Evolutionary conservation across 64 coral and sea anemone species (phyloP).

Genomic region (Stichodactyla mertensii): DNA sequence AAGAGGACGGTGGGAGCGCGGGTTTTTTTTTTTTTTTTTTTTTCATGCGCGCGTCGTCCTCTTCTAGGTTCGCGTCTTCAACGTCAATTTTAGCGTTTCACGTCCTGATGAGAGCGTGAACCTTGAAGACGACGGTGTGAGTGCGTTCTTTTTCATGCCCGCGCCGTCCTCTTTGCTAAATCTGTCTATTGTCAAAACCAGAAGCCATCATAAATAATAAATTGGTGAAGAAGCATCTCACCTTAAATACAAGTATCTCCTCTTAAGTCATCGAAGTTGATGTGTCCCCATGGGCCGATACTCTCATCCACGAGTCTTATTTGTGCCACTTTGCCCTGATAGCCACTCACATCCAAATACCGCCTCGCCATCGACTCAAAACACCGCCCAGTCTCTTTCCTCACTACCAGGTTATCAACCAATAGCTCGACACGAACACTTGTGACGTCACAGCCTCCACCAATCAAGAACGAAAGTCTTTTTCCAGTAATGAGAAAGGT

Average conservation of each 20-base stretch:
- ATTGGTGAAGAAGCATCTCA: background rate
- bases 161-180: too few species aligned
- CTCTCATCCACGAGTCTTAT: constrained; percentile 30
- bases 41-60: too few species aligned
- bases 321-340: constrained; percentile 17
- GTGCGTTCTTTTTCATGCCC: too few species aligned
- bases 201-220: too few species aligned
- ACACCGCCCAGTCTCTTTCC: constrained; percentile 34
- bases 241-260: constrained; percentile 26
- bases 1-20: too few species aligned
- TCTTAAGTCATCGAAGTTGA: constrained; percentile 59
- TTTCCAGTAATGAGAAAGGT: constrained; percentile 13
- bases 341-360: constrained; percentile 7
- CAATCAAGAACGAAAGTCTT: constrained; percentile 43
- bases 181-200: too few species aligned
- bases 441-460: constrained; percentile 44
- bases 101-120: too few species aligned
- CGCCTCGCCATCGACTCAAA: constrained; percentile 27
- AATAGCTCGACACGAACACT: constrained; percentile 35
- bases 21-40: too few species aligned
- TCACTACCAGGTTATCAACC: constrained; percentile 5
- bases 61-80: too few species aligned
- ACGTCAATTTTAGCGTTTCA: too few species aligned
- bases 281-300: constrained; percentile 37
- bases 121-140: too few species aligned